A percentile compares a stretch with the other conserved stretches of the same genome.
phyloP scores from a whole-genome alignment of 1,140 invertebrate species.

The Pollicipes pollicipes region DNA sequence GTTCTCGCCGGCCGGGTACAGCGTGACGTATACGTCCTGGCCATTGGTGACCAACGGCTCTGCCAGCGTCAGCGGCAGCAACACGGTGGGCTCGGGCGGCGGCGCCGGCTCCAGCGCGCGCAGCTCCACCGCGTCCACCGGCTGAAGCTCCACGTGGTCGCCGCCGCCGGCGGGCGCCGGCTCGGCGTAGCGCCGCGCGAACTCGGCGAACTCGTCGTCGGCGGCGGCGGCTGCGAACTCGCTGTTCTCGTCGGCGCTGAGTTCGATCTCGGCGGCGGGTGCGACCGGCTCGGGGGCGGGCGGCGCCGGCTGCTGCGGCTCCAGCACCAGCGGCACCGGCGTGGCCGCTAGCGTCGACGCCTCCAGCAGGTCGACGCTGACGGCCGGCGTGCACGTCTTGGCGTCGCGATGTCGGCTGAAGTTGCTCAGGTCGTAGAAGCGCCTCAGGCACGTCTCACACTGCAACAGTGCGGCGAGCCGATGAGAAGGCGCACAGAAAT shows the following conservation, averaged over 20 bases:
- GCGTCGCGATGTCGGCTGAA: not conserved
- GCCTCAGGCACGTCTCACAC: constrained; percentile 3
- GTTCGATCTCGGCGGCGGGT: not conserved
- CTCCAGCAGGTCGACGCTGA: not conserved
- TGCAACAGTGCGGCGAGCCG: no score
- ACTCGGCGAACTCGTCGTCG: not conserved
- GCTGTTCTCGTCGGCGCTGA: not conserved
- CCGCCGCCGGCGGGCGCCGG: not conserved
- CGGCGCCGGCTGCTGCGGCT: not conserved
- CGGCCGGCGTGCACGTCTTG: not conserved
- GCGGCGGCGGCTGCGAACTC: not conserved
- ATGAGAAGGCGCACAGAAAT: no score
- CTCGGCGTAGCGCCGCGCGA: not conserved
- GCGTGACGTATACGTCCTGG: not conserved
- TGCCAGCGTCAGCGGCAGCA: not conserved
- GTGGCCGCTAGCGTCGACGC: not conserved
- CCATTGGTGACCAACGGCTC: not conserved
- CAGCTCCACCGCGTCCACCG: constrained; percentile 1
- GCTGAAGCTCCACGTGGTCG: constrained; percentile 2
- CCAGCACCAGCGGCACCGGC: not conserved
- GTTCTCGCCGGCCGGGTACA: constrained; percentile 1
- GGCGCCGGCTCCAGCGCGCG: not conserved
- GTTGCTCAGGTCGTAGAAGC: constrained; percentile 1
- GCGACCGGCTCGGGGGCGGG: not conserved
- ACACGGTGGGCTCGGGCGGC: not conserved